phyloP scores from a whole-genome alignment of 2,888 invertebrate genomes.

The Lithophane ornitopus region DNA sequence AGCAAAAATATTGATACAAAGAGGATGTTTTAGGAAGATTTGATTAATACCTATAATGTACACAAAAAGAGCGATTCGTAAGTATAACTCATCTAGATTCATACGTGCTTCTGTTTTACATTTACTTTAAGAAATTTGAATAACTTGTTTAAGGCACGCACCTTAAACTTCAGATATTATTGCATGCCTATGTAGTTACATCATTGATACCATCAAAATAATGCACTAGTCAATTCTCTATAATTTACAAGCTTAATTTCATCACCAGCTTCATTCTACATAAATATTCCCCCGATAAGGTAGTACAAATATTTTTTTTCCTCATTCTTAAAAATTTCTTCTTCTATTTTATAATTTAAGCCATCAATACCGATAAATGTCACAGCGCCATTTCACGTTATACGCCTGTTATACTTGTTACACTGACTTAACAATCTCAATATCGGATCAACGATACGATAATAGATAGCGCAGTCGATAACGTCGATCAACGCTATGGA shows the following conservation, averaged over 20 bases:
- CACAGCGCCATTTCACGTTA: constrained; percentile 71
- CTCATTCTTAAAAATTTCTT: background rate
- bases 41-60: background rate
- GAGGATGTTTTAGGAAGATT: background rate
- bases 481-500: constrained; percentile 82
- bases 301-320: background rate
- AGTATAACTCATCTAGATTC: background rate
- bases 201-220: constrained; percentile 5
- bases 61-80: background rate
- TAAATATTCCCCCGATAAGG: constrained; percentile 5
- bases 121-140: background rate
- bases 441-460: constrained; percentile 79
- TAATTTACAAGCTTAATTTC: constrained; percentile 22
- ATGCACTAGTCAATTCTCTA: background rate
- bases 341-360: constrained; percentile 25
- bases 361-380: constrained; percentile 68
- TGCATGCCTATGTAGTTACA: background rate
- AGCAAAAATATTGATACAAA: background rate
- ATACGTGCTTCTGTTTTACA: constrained; percentile 3
- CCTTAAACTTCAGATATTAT: background rate
- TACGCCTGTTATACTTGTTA: constrained; percentile 78
- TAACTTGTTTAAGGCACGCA: background rate
- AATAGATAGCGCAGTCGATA: constrained; percentile 79
- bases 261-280: background rate
- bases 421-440: constrained; percentile 80